These are phyloP conservation scores for Clanis bilineata DNA, from an alignment of 2,888 invertebrate species.

Conservation along the genomic window DNA sequence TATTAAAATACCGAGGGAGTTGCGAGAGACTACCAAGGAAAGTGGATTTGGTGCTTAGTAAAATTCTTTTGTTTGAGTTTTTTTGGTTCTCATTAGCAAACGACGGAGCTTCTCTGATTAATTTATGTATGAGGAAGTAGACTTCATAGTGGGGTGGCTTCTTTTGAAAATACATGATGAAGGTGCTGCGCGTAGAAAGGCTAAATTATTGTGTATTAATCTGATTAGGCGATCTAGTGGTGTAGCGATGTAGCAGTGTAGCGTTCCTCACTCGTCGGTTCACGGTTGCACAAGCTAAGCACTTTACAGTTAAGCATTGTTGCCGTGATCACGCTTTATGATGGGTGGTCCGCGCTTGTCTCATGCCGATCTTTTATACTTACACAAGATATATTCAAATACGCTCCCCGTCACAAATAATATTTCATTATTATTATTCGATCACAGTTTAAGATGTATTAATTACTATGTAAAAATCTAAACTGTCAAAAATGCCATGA, in stretches of 20 bases:
- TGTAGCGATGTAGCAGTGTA: neutral
- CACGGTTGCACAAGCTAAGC: neutral
- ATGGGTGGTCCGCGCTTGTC: constrained; percentile 4
- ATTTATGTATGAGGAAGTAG: neutral
- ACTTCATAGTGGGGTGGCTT: neutral
- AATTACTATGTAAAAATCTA: too few relatives aligned
- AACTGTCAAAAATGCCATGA: too few relatives aligned
- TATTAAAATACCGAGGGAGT: neutral
- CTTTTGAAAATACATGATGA: neutral
- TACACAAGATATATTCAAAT: too few relatives aligned
- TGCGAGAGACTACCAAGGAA: neutral
- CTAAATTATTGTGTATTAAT: too few relatives aligned
- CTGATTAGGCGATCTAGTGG: neutral
- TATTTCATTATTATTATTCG: too few relatives aligned
- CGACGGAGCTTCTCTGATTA: neutral
- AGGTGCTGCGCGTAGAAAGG: too few relatives aligned
- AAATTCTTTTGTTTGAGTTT: neutral
- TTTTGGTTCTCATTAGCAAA: neutral
- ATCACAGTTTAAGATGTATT: too few relatives aligned
- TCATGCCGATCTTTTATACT: neutral
- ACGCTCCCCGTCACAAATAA: too few relatives aligned
- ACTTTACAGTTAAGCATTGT: constrained; percentile 6
- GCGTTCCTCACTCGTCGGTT: too few relatives aligned
- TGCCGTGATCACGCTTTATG: neutral
- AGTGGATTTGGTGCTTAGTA: neutral